Evolutionary conservation across 2,797 vertebrate species (phyloP), one percentile per base, ranked within the genome.

Genomic region (Pteropus rufus): DNA sequence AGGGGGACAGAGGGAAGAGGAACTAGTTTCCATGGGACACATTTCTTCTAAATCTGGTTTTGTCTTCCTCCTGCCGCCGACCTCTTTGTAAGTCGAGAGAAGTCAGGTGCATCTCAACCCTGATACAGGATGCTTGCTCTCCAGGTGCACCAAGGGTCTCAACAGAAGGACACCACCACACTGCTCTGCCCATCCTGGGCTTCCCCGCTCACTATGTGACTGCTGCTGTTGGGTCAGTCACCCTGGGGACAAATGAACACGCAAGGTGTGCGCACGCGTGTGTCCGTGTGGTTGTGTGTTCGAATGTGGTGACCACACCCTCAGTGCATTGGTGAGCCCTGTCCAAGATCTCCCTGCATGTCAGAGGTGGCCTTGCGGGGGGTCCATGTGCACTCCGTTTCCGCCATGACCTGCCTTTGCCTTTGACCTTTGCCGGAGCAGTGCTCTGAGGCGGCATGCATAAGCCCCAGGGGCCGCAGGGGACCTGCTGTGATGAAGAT

Each of bases 221-320:
- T 9, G 29, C 10, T 1, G 29, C 44, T 7, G 65, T 18, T 24
- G 12, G 49, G n/a, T 24, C 29, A 16, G 79, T 41, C 26, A 36
- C 34, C 56, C 49, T 34, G 54, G 2, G 3, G 21, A 85, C 56
- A 85, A 36, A 67, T 1, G 10, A 44, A 46, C 54, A 29, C 0
- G 1, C 29, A 31, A 31, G 39, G 26, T 0, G 3, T 44, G 34
- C 2, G 0, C 9, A 2, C 4, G 16, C 24, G 3, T 18, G 31
- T 8, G 21, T 23, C n/a, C n/a, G 8, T 24, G 21, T 9, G 10
- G 4, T 21, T 10, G 15, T 29, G 75, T 29, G 46, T 41, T 60
- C 15, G 7, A 24, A 41, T 31, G n/a, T 0, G 0, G 3, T 49
- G 89, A 3, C 58, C 52, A 19, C 0, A 1, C 26, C 36, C 39